phyloP scores from a whole-genome alignment of 2,113 vertebrate genomes.

The Ailuropoda melanoleuca region DNA sequence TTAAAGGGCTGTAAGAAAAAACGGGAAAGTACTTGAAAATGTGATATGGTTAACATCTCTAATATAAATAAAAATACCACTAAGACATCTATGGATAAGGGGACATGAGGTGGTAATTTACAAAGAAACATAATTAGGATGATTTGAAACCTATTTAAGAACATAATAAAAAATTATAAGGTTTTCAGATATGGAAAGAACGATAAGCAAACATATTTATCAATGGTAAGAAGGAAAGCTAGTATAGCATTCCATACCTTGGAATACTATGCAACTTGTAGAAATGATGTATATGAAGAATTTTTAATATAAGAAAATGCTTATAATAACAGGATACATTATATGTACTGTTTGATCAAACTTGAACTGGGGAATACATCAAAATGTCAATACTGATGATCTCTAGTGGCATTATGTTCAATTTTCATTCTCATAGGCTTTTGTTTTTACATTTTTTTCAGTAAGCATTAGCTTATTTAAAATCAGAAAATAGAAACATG shows the following conservation, averaged over 20 bases:
- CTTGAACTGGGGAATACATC: not conserved
- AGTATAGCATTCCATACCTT: not conserved
- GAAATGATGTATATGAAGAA: not conserved
- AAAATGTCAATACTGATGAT: not conserved
- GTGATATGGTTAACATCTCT: not conserved
- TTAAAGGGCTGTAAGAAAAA: conserved; percentile 6
- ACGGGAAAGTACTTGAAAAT: not conserved
- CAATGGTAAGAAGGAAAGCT: not conserved
- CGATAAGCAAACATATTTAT: not conserved
- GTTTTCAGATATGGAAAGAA: conserved; percentile 26
- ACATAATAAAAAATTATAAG: not conserved
- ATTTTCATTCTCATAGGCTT: not conserved
- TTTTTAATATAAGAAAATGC: conserved; percentile 1
- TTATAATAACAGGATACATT: not conserved
- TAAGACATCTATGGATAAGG: not conserved
- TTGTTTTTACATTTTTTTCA: not conserved
- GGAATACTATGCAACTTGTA: not conserved
- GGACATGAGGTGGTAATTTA: not conserved
- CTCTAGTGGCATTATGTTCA: not conserved
- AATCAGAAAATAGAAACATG: not conserved
- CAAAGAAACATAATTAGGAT: not conserved
- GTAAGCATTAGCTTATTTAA: not conserved
- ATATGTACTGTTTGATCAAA: not conserved
- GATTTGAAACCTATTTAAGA: not conserved
- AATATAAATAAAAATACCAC: not conserved